Conservation (phyloP, 2,113 vertebrate species). For the Sceloporus undulatus region DNA sequence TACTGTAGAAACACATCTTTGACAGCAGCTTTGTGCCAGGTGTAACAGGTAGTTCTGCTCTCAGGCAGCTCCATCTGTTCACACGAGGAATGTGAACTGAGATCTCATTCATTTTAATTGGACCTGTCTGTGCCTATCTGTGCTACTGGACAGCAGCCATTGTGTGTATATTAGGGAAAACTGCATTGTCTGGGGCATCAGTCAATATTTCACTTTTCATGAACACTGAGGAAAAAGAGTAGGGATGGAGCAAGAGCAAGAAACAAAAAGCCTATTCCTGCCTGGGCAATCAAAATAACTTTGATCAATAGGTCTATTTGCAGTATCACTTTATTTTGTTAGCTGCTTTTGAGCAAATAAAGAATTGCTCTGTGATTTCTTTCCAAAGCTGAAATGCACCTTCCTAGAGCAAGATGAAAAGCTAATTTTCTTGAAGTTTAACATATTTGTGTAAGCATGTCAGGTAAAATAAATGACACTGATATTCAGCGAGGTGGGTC, state of each 20-base stretch:
- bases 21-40: too few species aligned
- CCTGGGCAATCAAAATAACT: slow-evolving; percentile 52
- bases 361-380: slow-evolving; percentile 65
- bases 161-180: background rate
- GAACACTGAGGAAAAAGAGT: background rate
- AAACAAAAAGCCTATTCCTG: slow-evolving; percentile 42
- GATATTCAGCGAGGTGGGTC: slow-evolving; percentile 56
- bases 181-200: background rate
- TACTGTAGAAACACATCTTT: too few species aligned
- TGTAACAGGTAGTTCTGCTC: too few species aligned
- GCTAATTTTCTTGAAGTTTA: slow-evolving; percentile 73
- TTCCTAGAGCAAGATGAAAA: slow-evolving; percentile 74
- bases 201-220: slow-evolving; percentile 11
- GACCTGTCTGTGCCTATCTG: background rate
- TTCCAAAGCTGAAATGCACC: slow-evolving; percentile 66
- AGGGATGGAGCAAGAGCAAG: slow-evolving; percentile 5
- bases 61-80: background rate
- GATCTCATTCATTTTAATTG: background rate
- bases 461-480: slow-evolving; percentile 71
- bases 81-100: background rate
- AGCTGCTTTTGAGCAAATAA: slow-evolving; percentile 71
- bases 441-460: slow-evolving; percentile 61
- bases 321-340: slow-evolving; percentile 70
- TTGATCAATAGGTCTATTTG: slow-evolving; percentile 62
- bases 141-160: too few species aligned